Evolutionary conservation across 2,797 vertebrate species (phyloP).

Genomic region (Enteromius paludinosus): DNA sequence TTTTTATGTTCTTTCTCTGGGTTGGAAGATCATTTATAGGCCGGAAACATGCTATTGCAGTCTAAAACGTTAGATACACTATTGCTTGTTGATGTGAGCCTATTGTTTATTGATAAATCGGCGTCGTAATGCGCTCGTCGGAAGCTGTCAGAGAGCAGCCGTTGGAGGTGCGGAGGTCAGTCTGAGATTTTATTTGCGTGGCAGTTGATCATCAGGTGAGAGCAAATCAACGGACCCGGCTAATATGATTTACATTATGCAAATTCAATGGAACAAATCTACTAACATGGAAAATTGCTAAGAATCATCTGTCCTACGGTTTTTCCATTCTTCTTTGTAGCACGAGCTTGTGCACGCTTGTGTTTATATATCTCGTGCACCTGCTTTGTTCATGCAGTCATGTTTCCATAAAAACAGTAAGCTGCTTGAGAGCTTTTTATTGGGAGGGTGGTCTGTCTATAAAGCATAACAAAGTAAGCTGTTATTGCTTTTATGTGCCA

Average conservation of each 20-base stretch:
- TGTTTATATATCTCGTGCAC: background rate
- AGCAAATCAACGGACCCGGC: background rate
- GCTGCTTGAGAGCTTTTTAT: background rate
- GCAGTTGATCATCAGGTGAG: background rate
- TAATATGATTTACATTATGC: background rate
- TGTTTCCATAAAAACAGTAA: background rate
- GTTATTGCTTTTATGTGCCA: background rate
- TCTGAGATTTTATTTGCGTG: background rate
- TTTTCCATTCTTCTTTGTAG: slow-evolving; percentile 9
- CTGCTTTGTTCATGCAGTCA: slow-evolving; percentile 14
- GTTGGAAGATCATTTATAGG: background rate
- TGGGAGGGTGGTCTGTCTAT: background rate
- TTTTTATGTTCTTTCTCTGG: slow-evolving; percentile 4
- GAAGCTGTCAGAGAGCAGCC: background rate
- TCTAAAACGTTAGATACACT: background rate
- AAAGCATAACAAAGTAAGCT: background rate
- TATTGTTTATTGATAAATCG: background rate
- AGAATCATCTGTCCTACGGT: background rate
- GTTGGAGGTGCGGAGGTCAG: slow-evolving; percentile 1
- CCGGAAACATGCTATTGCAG: background rate
- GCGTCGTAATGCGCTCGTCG: background rate
- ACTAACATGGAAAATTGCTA: background rate
- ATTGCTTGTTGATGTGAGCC: background rate
- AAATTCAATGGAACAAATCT: background rate
- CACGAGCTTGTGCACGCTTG: background rate